A percentile compares a stretch with the other conserved stretches of the same genome.
These are phyloP conservation scores for Lasioglossum villosulum DNA, from an alignment of 2,888 invertebrate genomes.

Conservation along the genomic window DNA sequence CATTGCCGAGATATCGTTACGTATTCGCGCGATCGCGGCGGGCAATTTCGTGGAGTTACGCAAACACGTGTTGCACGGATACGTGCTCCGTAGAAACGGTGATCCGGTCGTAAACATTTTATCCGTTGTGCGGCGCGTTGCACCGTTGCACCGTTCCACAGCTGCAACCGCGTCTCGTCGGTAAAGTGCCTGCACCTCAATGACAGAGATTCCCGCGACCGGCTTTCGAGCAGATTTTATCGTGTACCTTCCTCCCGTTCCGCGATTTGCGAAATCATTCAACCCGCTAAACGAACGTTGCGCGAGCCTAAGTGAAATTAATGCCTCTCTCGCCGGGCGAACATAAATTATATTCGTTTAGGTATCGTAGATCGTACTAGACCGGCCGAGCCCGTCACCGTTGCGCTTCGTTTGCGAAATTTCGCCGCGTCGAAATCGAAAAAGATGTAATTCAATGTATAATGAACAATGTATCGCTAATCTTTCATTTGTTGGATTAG, in stretches of 20 bases:
- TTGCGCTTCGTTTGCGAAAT: constrained; percentile 15
- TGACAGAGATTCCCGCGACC: constrained; percentile 35
- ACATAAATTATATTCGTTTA: constrained; percentile 32
- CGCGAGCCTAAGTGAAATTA: constrained; percentile 41
- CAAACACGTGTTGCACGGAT: constrained; percentile 51
- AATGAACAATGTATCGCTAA: too few relatives aligned
- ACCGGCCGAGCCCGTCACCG: background rate
- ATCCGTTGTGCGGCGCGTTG: constrained; percentile 23
- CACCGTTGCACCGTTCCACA: background rate
- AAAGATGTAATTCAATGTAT: background rate
- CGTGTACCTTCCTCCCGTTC: background rate
- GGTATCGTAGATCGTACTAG: background rate
- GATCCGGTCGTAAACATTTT: constrained; percentile 56
- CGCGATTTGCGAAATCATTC: constrained; percentile 41
- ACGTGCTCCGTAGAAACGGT: constrained; percentile 21
- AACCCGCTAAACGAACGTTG: constrained; percentile 22
- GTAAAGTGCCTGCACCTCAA: constrained; percentile 33
- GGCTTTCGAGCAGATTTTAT: constrained; percentile 49
- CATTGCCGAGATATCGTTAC: constrained; percentile 53
- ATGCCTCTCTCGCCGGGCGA: constrained; percentile 8
- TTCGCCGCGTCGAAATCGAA: background rate
- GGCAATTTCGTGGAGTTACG: constrained; percentile 56
- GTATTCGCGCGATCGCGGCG: constrained; percentile 47
- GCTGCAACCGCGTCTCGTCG: constrained; percentile 25
- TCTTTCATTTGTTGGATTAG: too few relatives aligned